phyloP scores from a whole-genome alignment of 2,797 vertebrate genomes.

The Cuculus canorus region DNA sequence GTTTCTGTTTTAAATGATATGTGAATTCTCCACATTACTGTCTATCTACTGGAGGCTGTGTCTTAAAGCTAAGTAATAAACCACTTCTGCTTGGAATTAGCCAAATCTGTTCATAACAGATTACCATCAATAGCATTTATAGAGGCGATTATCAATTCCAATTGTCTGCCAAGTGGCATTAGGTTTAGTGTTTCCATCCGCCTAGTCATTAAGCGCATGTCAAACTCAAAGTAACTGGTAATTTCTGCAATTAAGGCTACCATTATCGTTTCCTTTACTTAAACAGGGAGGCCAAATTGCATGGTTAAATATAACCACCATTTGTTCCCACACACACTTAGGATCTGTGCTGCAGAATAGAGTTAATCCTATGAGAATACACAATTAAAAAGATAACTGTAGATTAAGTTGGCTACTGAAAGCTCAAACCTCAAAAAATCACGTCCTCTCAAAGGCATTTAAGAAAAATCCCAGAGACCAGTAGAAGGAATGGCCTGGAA shows the following conservation, averaged over 20 bases:
- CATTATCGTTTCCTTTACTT: constrained; percentile 86
- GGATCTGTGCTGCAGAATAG: background rate
- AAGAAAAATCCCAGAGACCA: background rate
- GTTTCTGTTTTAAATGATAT: background rate
- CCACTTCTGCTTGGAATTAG: constrained; percentile 62
- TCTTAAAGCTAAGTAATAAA: background rate
- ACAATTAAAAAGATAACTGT: background rate
- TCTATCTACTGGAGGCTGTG: background rate
- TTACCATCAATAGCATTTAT: constrained; percentile 53
- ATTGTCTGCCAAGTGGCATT: constrained; percentile 73
- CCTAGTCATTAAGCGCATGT: constrained; percentile 81
- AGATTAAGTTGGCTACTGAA: background rate
- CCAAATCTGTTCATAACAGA: constrained; percentile 39
- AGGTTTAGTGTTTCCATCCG: constrained; percentile 80
- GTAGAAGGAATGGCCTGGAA: background rate
- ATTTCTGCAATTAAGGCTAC: constrained; percentile 83
- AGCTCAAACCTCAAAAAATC: background rate
- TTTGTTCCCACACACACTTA: constrained; percentile 35
- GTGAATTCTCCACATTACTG: background rate
- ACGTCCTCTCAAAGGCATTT: background rate
- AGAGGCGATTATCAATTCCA: constrained; percentile 70
- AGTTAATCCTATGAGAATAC: background rate
- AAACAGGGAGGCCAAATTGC: constrained; percentile 77
- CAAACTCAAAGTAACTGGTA: constrained; percentile 78
- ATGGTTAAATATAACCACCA: constrained; percentile 76